Evolutionary conservation across 2,888 invertebrate genomes (phyloP).

Genomic region (Eupithecia vulgata): DNA sequence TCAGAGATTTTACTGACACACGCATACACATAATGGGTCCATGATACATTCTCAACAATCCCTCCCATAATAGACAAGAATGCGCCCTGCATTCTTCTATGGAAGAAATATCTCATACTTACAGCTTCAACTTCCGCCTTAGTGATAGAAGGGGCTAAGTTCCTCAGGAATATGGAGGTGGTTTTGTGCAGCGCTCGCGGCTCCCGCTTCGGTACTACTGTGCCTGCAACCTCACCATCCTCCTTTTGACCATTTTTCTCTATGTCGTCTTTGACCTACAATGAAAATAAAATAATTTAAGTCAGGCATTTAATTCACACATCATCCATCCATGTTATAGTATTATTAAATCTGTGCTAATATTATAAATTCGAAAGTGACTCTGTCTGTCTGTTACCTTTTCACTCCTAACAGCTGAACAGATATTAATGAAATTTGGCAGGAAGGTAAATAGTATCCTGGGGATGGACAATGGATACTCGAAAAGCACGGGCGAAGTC

Average conservation of each 20-base stretch:
- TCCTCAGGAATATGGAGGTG: conserved; percentile 97
- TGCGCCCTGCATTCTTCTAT: neutral
- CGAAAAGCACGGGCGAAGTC: no score
- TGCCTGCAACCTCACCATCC: conserved; percentile 71
- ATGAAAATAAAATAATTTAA: neutral
- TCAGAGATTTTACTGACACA: no score
- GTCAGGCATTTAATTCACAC: neutral
- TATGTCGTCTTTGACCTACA: conserved; percentile 60
- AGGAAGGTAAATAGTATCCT: no score
- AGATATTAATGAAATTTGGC: no score
- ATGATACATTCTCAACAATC: neutral
- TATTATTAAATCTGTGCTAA: no score
- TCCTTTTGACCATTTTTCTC: conserved; percentile 71
- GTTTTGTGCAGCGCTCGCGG: conserved; percentile 95
- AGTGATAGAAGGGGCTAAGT: conserved; percentile 97
- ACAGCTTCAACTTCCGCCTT: conserved; percentile 98
- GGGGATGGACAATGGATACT: no score
- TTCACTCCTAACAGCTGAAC: no score
- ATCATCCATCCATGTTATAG: no score
- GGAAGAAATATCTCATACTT: conserved; percentile 61
- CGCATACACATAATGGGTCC: neutral
- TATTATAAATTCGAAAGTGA: no score
- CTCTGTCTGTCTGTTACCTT: no score
- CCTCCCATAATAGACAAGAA: neutral
- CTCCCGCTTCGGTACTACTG: conserved; percentile 72